Evolutionary conservation across 2,888 invertebrate species (phyloP).

Genomic region (Coecobrya sp.): DNA sequence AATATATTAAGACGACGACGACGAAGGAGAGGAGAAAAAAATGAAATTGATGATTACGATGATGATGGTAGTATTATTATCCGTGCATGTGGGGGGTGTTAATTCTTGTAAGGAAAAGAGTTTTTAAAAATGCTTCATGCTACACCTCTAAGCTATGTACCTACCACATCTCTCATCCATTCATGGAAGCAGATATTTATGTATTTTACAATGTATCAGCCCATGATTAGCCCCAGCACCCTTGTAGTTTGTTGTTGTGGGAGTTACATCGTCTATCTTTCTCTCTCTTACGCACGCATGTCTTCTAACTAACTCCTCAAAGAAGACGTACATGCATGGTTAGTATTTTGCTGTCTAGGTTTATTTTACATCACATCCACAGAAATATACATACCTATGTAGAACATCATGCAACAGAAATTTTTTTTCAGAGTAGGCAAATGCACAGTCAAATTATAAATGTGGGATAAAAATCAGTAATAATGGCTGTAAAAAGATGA

Average conservation of each 20-base stretch:
- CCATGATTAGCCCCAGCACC: constrained; percentile 74
- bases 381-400: not conserved
- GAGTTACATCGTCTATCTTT: constrained; percentile 54
- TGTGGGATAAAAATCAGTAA: constrained; percentile 58
- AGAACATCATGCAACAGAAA: not conserved
- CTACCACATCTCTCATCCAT: constrained; percentile 73
- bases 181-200: constrained; percentile 75
- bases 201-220: constrained; percentile 65
- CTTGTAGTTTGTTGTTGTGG: constrained; percentile 64
- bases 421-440: not conserved
- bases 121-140: constrained; percentile 74
- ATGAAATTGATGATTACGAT: constrained; percentile 29
- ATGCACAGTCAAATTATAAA: constrained; percentile 48
- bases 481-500: constrained; percentile 65
- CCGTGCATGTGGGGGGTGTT: constrained; percentile 78
- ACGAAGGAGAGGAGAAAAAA: not conserved
- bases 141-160: constrained; percentile 79
- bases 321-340: not conserved
- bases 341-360: not conserved
- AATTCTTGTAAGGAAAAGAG: constrained; percentile 72
- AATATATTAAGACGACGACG: constrained; percentile 59
- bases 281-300: constrained; percentile 22
- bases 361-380: not conserved
- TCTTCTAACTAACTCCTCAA: not conserved
- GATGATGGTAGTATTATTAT: constrained; percentile 38